Percentiles rank a stretch among this genome's conserved stretches.
Evolutionary conservation across 2,113 vertebrate species (phyloP).

Genomic region (Tragelaphus strepsiceros): DNA sequence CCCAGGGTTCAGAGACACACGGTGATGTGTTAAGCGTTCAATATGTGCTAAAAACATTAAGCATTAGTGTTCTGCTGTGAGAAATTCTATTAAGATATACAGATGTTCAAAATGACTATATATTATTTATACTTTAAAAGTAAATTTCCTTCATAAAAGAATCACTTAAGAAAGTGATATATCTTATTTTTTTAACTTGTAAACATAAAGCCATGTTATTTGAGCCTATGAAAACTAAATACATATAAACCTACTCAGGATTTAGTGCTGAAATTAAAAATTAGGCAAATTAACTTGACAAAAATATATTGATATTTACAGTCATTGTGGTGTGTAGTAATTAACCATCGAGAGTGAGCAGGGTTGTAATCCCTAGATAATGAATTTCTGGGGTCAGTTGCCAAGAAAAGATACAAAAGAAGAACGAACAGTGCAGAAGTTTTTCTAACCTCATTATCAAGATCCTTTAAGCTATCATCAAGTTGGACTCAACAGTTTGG

Average conservation of each 20-base stretch:
- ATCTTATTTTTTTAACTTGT: neutral
- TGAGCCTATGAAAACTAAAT: neutral
- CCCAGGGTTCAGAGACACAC: neutral
- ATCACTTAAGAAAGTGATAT: neutral
- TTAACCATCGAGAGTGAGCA: neutral
- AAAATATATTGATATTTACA: neutral
- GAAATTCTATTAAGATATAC: neutral
- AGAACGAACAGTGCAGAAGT: neutral
- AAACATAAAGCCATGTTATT: neutral
- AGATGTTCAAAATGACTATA: neutral
- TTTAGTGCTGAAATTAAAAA: conserved; percentile 1
- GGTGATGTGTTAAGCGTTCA: neutral
- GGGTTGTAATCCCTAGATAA: neutral
- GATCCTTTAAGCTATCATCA: neutral
- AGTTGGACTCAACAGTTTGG: neutral
- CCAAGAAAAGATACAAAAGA: neutral
- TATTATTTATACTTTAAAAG: neutral
- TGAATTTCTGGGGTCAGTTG: neutral
- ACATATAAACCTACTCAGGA: neutral
- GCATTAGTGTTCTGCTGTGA: neutral
- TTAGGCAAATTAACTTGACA: neutral
- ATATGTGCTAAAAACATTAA: neutral
- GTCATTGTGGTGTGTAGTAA: neutral
- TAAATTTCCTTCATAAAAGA: neutral
- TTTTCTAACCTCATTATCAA: neutral